Conservation (phyloP, 2,888 invertebrate species). For the Drosophila ezoana region DNA sequence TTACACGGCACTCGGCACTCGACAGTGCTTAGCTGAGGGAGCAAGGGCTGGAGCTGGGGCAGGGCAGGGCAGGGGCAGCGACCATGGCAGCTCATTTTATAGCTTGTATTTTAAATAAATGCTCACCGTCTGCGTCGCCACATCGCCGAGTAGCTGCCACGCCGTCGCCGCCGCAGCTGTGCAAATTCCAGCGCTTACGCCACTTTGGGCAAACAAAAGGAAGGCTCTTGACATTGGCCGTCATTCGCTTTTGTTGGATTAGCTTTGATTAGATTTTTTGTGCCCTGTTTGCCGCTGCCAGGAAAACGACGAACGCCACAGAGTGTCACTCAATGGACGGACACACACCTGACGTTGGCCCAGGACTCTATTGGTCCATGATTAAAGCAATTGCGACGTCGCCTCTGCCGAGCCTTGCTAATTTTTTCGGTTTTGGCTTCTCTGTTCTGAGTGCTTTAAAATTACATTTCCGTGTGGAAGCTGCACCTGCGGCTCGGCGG, state of each 20-base stretch:
- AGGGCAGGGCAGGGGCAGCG: background rate
- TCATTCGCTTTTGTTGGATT: slow-evolving; percentile 80
- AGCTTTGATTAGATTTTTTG: slow-evolving; percentile 82
- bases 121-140: slow-evolving; percentile 43
- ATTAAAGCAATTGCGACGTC: slow-evolving; percentile 59
- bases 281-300: slow-evolving; percentile 55
- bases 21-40: slow-evolving; percentile 14
- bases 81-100: slow-evolving; percentile 69
- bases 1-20: slow-evolving; percentile 73
- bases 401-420: slow-evolving; percentile 40
- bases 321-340: slow-evolving; percentile 68
- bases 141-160: slow-evolving; percentile 37
- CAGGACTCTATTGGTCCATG: slow-evolving; percentile 68
- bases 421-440: slow-evolving; percentile 55
- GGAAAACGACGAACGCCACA: slow-evolving; percentile 52
- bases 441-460: slow-evolving; percentile 69
- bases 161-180: slow-evolving; percentile 64
- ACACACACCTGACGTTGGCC: slow-evolving; percentile 38
- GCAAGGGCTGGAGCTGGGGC: background rate
- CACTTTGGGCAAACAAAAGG: slow-evolving; percentile 75
- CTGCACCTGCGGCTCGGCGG: slow-evolving; percentile 70
- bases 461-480: slow-evolving; percentile 77
- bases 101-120: slow-evolving; percentile 81
- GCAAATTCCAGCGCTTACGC: slow-evolving; percentile 76
- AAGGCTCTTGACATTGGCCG: slow-evolving; percentile 71